phyloP scores from a whole-genome alignment of 2,113 vertebrate species.

The Oriolus oriolus region DNA sequence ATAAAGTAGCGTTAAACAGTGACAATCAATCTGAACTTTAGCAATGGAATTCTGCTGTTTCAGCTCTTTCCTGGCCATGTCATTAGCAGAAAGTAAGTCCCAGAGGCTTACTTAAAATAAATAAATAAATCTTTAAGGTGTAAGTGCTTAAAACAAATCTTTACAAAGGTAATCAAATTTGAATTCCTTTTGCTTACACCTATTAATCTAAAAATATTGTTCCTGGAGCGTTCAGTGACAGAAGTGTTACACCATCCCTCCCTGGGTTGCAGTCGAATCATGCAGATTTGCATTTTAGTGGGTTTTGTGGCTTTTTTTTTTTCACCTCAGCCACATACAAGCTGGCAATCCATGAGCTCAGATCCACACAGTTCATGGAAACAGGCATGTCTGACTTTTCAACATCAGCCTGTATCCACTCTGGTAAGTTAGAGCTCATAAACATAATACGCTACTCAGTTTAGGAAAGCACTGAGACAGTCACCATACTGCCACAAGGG shows the following conservation, averaged over 20 bases:
- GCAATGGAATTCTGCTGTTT: slow-evolving; percentile 41
- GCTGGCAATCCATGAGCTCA: neutral
- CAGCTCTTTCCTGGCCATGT: slow-evolving; percentile 45
- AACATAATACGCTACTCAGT: neutral
- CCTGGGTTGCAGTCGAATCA: neutral
- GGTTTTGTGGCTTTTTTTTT: neutral
- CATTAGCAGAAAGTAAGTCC: slow-evolving; percentile 58
- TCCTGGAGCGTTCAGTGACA: neutral
- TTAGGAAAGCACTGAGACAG: neutral
- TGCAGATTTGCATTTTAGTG: neutral
- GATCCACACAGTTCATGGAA: neutral
- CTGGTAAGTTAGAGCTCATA: neutral
- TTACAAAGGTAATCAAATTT: slow-evolving; percentile 45
- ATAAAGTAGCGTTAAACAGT: neutral
- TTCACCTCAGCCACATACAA: neutral
- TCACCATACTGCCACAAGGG: neutral
- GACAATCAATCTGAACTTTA: slow-evolving; percentile 59
- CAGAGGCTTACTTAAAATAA: slow-evolving; percentile 8
- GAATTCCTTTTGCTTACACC: slow-evolving; percentile 12
- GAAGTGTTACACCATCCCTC: neutral
- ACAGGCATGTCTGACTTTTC: neutral
- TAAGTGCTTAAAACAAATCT: slow-evolving; percentile 47
- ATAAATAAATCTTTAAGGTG: neutral
- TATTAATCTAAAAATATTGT: slow-evolving; percentile 1
- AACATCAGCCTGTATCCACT: neutral